Conservation (phyloP, 1,140 invertebrate species). For the Pteromalus puparum region DNA sequence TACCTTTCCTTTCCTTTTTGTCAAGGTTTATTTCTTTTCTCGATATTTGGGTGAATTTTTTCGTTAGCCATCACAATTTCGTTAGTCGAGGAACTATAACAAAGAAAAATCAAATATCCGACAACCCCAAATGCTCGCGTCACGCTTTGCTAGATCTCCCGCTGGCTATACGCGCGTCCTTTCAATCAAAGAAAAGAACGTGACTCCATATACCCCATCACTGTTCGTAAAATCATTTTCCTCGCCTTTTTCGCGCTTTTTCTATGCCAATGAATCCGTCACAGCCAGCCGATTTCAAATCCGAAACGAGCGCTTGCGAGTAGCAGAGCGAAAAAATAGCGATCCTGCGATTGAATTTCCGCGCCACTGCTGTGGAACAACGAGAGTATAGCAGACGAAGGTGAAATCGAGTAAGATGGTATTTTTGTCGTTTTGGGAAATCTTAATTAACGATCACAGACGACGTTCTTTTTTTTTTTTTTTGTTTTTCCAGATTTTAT, state of each 20-base stretch:
- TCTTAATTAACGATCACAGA: not conserved
- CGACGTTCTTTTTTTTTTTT: no score
- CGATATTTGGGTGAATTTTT: no score
- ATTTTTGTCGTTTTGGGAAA: not conserved
- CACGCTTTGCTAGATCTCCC: not conserved
- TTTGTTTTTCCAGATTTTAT: no score
- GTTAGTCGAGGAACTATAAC: no score
- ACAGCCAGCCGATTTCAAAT: not conserved
- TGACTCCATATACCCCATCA: not conserved
- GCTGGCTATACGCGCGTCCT: not conserved
- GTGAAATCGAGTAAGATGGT: not conserved
- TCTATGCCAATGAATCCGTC: conserved; percentile 10
- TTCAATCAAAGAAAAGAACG: not conserved
- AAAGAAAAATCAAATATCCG: no score
- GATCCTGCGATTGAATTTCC: not conserved
- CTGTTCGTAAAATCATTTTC: not conserved
- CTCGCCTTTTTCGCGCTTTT: not conserved
- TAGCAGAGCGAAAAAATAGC: not conserved
- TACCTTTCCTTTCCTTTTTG: no score
- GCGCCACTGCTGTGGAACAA: not conserved
- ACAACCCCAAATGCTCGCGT: no score
- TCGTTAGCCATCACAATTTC: no score
- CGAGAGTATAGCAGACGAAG: not conserved
- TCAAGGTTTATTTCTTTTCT: no score
- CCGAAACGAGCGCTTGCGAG: not conserved